phyloP scores from a whole-genome alignment of 2,797 vertebrate species.

The Sylvilagus floridanus region DNA sequence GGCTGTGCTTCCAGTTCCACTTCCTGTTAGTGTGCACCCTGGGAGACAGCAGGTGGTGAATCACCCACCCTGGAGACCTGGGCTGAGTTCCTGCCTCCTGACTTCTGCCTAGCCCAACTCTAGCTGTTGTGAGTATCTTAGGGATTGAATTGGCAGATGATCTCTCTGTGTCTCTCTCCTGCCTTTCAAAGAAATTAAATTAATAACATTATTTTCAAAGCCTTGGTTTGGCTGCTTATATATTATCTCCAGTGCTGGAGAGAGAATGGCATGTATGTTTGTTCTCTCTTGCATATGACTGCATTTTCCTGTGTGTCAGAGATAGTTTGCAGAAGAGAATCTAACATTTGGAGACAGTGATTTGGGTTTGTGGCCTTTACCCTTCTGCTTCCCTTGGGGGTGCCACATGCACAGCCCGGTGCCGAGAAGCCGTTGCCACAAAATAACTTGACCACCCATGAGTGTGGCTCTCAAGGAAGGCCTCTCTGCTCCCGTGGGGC shows the following conservation, averaged over 20 bases:
- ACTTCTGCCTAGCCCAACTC: no score
- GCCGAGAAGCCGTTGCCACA: neutral
- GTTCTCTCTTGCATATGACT: slow-evolving; percentile 22
- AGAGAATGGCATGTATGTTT: neutral
- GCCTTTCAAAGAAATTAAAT: no score
- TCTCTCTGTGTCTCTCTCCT: no score
- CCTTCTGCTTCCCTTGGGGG: neutral
- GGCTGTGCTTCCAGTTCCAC: no score
- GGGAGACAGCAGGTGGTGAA: no score
- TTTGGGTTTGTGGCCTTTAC: neutral
- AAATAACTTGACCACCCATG: neutral
- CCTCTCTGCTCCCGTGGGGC: neutral
- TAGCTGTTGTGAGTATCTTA: no score
- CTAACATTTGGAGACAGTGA: slow-evolving; percentile 5
- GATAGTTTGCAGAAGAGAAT: slow-evolving; percentile 26
- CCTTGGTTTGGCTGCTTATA: neutral
- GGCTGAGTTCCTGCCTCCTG: no score
- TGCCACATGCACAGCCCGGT: neutral
- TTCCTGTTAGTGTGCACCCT: no score
- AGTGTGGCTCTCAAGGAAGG: neutral
- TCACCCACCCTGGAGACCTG: no score
- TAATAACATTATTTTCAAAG: no score
- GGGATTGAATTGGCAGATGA: no score
- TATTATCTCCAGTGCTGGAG: neutral
- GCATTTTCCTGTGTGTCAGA: slow-evolving; percentile 46